Conservation (phyloP, 2,888 invertebrate species). For the Griposia aprilina region DNA sequence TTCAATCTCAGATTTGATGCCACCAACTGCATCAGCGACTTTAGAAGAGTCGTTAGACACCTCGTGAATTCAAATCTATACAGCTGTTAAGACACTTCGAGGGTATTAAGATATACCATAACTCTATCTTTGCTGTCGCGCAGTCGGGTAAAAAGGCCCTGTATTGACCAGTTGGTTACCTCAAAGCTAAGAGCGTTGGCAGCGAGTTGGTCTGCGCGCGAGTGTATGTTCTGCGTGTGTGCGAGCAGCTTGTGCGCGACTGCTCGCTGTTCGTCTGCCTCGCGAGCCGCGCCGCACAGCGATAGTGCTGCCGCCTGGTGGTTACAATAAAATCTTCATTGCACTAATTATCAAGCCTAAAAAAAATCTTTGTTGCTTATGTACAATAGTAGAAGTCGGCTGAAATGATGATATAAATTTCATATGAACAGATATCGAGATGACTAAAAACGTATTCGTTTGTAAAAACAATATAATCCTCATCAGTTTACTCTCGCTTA, state of each 20-base stretch:
- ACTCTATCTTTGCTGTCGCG: not conserved
- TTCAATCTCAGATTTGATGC: not conserved
- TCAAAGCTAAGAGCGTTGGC: slow-evolving; percentile 94
- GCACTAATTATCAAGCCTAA: not conserved
- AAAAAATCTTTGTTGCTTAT: not conserved
- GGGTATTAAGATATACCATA: not conserved
- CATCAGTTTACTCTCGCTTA: not conserved
- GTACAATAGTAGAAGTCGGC: too few species aligned
- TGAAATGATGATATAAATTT: not conserved
- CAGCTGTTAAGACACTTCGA: not conserved
- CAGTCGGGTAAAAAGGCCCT: too few species aligned
- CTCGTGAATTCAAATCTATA: not conserved
- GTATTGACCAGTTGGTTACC: slow-evolving; percentile 74
- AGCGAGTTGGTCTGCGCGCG: slow-evolving; percentile 92
- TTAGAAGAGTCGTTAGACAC: not conserved
- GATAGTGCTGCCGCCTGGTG: slow-evolving; percentile 92
- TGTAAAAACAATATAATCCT: not conserved
- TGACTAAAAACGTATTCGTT: not conserved
- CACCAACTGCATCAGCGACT: not conserved
- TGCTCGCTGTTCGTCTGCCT: slow-evolving; percentile 95
- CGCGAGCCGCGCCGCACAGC: slow-evolving; percentile 95
- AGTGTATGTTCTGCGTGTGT: slow-evolving; percentile 88
- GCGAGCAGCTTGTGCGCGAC: slow-evolving; percentile 92
- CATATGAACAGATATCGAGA: not conserved
- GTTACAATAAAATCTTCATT: not conserved